phyloP scores from a whole-genome alignment of 2,888 invertebrate species.

The Coleophora deauratella region DNA sequence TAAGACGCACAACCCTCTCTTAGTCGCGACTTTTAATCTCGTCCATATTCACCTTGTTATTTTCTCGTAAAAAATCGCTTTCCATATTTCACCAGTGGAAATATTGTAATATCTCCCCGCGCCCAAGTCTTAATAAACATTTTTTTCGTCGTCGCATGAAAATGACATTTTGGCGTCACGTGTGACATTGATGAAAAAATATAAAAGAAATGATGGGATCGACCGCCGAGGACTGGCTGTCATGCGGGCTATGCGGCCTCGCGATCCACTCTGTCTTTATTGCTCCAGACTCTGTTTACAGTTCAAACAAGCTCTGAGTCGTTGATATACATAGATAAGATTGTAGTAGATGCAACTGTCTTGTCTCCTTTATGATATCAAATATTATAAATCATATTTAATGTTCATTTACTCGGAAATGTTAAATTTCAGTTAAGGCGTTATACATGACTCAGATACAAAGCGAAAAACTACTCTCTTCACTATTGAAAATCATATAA shows the following conservation, averaged over 20 bases:
- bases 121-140: constrained; percentile 68
- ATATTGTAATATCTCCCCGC: constrained; percentile 66
- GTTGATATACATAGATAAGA: too few relatives aligned
- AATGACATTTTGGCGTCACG: constrained; percentile 72
- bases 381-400: too few relatives aligned
- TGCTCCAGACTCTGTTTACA: too few relatives aligned
- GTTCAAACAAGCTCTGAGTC: too few relatives aligned
- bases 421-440: too few relatives aligned
- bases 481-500: too few relatives aligned
- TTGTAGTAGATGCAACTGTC: too few relatives aligned
- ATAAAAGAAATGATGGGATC: constrained; percentile 68
- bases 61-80: constrained; percentile 71
- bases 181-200: constrained; percentile 75
- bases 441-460: too few relatives aligned
- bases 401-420: too few relatives aligned
- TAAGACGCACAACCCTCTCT: constrained; percentile 45
- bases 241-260: constrained; percentile 16
- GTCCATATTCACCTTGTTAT: constrained; percentile 62
- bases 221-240: constrained; percentile 22
- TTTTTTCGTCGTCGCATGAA: constrained; percentile 67
- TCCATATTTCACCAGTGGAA: constrained; percentile 71
- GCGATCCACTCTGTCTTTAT: constrained; percentile 20
- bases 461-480: too few relatives aligned
- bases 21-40: constrained; percentile 53
- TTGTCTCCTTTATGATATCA: too few relatives aligned